phyloP scores from a whole-genome alignment of 2,888 invertebrate species.

The Chironomus tentans region DNA sequence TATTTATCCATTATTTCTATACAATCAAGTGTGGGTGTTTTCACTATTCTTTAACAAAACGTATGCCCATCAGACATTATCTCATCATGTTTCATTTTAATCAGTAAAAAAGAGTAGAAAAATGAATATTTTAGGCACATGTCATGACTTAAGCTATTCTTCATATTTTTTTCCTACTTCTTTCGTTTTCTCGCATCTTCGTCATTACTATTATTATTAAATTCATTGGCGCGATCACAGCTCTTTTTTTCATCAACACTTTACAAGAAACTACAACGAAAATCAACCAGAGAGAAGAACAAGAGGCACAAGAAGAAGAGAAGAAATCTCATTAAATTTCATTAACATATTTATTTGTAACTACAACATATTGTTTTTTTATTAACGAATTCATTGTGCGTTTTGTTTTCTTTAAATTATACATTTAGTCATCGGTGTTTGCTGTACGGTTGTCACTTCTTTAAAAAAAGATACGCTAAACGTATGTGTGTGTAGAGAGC shows the following conservation, averaged over 20 bases:
- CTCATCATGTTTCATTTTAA: neutral
- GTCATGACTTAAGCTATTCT: neutral
- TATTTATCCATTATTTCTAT: too few species aligned
- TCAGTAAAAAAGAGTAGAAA: neutral
- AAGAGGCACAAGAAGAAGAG: neutral
- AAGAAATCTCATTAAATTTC: slow-evolving; percentile 22
- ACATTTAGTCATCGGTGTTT: neutral
- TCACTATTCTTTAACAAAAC: neutral
- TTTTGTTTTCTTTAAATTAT: neutral
- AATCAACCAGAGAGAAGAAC: neutral
- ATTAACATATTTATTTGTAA: slow-evolving; percentile 20
- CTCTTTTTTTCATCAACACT: neutral
- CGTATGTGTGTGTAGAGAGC: neutral
- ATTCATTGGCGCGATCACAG: slow-evolving; percentile 22
- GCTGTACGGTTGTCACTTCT: neutral
- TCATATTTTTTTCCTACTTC: too few species aligned
- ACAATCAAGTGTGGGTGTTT: neutral
- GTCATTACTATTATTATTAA: neutral
- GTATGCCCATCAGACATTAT: neutral
- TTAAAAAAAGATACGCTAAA: too few species aligned
- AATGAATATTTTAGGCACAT: neutral
- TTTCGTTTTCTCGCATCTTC: neutral
- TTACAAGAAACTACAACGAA: neutral
- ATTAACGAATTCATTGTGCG: neutral
- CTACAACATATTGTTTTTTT: slow-evolving; percentile 14